Evolutionary conservation across 1,140 invertebrate species (phyloP), one percentile per base, ranked within the genome.

Genomic region (Patella vulgata): DNA sequence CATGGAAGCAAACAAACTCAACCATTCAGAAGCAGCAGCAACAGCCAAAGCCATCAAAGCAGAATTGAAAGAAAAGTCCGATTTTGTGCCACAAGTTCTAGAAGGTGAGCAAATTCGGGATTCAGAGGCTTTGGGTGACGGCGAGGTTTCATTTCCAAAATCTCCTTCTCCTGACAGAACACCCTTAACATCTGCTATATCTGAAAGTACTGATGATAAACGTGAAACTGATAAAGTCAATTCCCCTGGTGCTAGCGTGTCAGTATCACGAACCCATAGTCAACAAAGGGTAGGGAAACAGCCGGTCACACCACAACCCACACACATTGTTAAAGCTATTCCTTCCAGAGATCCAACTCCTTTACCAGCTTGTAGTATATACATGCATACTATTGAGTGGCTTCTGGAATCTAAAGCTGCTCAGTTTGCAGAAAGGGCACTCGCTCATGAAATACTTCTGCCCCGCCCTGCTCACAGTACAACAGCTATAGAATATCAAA

Each of bases 1-100:
- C 51, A 52, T 81, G n/a, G 79, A 84, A 59, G 83, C 83, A 11
- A 75, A 82, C 42, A 82, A 82, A 66, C 54, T 82, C 28, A 83
- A 82, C 56, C 58, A 76, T 36, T 63, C 71, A 14, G 71, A 70
- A 28, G 75, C 77, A 27, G 66, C 66, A 2, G 59, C 57, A 21
- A 25, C 63, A 11, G 71, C 73, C 5, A 54, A 73, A 27, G 71
- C 68, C 23, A 50, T 60, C 3, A 44, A 61, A 31, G 73, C 74
- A 11, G 75, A 81, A 47, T 73, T 76, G 31, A 27, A 73, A 53
- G 70, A 69, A n/a, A n/a, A n/a, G n/a, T n/a, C n/a, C n/a, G n/a
- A n/a, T n/a, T n/a, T n/a, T n/a, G n/a, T n/a, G n/a, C n/a, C n/a
- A 12, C 57, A 63, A 50, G n/a, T n/a, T n/a, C n/a, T n/a, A n/a